phyloP scores from a whole-genome alignment of 2,797 vertebrate species.

The Mycteria americana region DNA sequence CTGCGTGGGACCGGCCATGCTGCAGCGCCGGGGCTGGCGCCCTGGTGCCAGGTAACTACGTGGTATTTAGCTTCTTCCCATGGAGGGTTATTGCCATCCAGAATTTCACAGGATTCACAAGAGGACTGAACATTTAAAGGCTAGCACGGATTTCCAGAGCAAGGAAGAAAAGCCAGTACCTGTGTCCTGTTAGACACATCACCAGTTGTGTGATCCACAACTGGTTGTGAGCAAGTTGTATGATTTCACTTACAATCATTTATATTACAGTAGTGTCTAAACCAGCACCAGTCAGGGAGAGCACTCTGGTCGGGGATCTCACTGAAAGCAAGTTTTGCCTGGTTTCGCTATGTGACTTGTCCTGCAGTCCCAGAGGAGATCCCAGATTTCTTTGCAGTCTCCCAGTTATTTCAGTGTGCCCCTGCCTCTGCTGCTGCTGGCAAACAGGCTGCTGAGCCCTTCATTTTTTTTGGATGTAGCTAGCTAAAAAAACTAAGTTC shows the following conservation, averaged over 20 bases:
- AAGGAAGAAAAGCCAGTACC: neutral
- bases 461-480: too few species aligned
- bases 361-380: neutral
- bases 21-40: neutral
- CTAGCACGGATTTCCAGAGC: neutral
- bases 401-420: neutral
- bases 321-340: neutral
- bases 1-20: neutral
- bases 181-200: neutral
- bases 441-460: neutral
- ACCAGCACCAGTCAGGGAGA: neutral
- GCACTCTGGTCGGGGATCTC: neutral
- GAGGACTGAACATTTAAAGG: neutral
- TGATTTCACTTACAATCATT: neutral
- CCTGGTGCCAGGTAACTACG: neutral
- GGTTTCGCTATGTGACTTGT: neutral
- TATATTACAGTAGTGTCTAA: neutral
- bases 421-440: neutral
- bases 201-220: neutral
- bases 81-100: neutral
- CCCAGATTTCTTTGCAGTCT: neutral
- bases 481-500: neutral
- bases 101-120: neutral
- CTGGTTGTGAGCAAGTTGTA: neutral
- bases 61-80: neutral